Evolutionary conservation across 2,797 vertebrate species (phyloP).

Genomic region (Enteromius argenteus): DNA sequence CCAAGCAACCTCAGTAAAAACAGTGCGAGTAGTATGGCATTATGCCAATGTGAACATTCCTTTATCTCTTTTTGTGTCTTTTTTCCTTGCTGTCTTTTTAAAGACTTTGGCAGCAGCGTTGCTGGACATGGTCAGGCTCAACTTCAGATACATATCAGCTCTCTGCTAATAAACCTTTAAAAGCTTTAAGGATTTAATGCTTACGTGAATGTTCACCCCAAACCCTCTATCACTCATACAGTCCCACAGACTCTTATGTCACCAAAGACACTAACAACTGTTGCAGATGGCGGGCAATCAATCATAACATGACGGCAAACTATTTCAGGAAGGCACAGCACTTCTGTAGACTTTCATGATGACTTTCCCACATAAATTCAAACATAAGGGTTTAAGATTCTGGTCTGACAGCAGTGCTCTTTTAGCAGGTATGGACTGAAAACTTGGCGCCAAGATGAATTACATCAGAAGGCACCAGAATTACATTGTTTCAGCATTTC

Average conservation of each 20-base stretch:
- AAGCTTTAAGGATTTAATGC: slow-evolving; percentile 63
- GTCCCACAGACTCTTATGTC: slow-evolving; percentile 10
- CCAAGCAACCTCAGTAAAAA: not conserved
- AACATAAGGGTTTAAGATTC: slow-evolving; percentile 7
- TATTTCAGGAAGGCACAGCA: not conserved
- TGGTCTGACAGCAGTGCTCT: not conserved
- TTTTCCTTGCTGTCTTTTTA: slow-evolving; percentile 35
- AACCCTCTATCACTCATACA: not conserved
- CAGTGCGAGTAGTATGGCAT: not conserved
- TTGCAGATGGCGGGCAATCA: slow-evolving; percentile 18
- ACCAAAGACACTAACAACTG: slow-evolving; percentile 51
- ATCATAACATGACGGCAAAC: slow-evolving; percentile 20
- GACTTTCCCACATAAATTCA: slow-evolving; percentile 33
- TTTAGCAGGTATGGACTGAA: not conserved
- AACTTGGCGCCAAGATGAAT: not conserved
- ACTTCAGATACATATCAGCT: slow-evolving; percentile 75
- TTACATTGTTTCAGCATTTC: not conserved
- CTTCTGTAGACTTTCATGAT: slow-evolving; percentile 17
- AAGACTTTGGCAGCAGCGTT: slow-evolving; percentile 68
- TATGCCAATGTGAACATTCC: slow-evolving; percentile 18
- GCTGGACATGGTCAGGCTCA: slow-evolving; percentile 62
- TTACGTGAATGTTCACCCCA: slow-evolving; percentile 52
- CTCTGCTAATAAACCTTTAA: slow-evolving; percentile 75
- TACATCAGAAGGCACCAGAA: not conserved
- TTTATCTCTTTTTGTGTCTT: not conserved